A percentile compares a stretch with the other conserved stretches of the same genome.
These are phyloP conservation scores for Hipparchia semele DNA, from an alignment of 2,888 invertebrate genomes.

Conservation along the genomic window DNA sequence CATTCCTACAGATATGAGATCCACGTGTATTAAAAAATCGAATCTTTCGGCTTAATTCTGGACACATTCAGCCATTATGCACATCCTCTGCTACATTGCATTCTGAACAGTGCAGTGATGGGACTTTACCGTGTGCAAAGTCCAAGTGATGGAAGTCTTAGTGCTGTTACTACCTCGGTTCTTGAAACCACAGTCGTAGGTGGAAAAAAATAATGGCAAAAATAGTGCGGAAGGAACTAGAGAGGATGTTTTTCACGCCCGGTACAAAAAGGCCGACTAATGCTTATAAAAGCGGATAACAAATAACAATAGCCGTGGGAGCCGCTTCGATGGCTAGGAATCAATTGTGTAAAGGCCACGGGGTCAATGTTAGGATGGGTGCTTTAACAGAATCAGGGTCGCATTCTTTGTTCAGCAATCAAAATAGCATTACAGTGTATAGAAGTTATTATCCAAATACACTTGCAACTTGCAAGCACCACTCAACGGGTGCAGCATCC, in stretches of 20 bases:
- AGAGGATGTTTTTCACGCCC: slow-evolving; percentile 10
- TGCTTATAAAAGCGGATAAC: slow-evolving; percentile 7
- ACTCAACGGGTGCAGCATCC: neutral
- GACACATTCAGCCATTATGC: too few species aligned
- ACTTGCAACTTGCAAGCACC: neutral
- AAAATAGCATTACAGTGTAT: slow-evolving; percentile 7
- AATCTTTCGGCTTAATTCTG: too few species aligned
- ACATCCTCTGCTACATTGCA: too few species aligned
- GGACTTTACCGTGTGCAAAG: too few species aligned
- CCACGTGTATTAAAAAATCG: too few species aligned
- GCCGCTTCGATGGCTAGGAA: slow-evolving; percentile 38
- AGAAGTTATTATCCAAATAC: neutral
- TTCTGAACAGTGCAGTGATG: too few species aligned
- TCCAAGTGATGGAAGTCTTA: too few species aligned
- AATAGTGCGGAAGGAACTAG: neutral
- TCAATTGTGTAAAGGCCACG: slow-evolving; percentile 47
- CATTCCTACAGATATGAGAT: too few species aligned
- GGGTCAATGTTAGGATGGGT: slow-evolving; percentile 59
- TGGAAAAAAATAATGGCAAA: neutral
- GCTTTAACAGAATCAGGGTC: slow-evolving; percentile 35
- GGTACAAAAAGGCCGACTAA: slow-evolving; percentile 2
- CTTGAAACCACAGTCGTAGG: too few species aligned
- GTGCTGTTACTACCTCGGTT: too few species aligned
- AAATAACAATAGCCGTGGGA: slow-evolving; percentile 43
- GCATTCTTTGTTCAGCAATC: slow-evolving; percentile 23